phyloP scores from a whole-genome alignment of 2,113 vertebrate genomes.

The Typhlomys cinereus region DNA sequence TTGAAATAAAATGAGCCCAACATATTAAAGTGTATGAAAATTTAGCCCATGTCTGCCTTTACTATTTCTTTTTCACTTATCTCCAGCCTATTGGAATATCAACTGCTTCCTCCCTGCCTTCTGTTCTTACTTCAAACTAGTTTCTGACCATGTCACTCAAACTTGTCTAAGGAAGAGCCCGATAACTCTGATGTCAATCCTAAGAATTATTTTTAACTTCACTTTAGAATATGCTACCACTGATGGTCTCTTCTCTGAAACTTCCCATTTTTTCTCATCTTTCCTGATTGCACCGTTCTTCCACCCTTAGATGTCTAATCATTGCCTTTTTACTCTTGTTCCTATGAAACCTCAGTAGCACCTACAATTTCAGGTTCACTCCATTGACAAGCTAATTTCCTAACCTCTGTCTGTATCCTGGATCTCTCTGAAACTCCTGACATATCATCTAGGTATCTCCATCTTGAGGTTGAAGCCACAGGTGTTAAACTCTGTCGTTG shows the following conservation, averaged over 20 bases:
- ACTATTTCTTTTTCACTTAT: background rate
- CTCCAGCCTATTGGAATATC: background rate
- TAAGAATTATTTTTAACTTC: no score
- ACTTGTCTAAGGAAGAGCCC: background rate
- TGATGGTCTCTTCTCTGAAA: background rate
- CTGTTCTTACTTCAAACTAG: background rate
- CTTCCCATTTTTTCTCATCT: background rate
- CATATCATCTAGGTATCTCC: background rate
- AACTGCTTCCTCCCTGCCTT: background rate
- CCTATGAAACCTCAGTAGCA: background rate
- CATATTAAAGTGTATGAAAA: background rate
- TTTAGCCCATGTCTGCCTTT: background rate
- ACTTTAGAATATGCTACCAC: background rate
- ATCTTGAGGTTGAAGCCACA: background rate
- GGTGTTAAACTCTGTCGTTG: background rate
- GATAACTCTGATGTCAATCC: background rate
- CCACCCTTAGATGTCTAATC: background rate
- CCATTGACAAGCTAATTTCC: background rate
- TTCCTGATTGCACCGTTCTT: background rate
- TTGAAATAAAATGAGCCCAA: background rate
- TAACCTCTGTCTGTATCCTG: background rate
- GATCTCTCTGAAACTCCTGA: background rate
- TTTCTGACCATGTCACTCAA: background rate
- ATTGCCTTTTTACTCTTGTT: background rate
- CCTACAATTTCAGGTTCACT: background rate